Evolutionary conservation across 2,797 vertebrate genomes (phyloP), one percentile per base, ranked within the genome.

Genomic region (Eleutherodactylus coqui): DNA sequence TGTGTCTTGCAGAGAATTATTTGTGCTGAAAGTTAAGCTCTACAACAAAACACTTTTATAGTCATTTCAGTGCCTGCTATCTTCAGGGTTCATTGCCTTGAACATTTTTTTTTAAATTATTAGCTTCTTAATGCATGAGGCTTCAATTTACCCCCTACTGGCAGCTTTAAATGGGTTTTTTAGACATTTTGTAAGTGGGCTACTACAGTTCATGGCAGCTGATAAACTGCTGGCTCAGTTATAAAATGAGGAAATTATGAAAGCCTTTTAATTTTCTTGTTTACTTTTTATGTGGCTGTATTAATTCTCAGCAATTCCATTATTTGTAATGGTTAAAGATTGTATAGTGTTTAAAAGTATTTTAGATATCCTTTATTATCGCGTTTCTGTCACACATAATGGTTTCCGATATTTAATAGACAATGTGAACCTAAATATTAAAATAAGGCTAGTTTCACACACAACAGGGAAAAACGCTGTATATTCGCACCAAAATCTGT

Each of bases 21-120:
- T 88, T 69, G 72, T 88, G 89, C 87, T 51, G 85, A 73, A 88
- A 76, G 88, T 91, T 91, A 82, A 86, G 84, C 90, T 67, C 85
- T 90, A 24, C 49, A n/a, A 87, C 62, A 89, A 88, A 93, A 89
- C 51, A 85, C 78, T 90, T 92, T 89, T 89, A 86, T 89, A 89
- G 89, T 91, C 70, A 90, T 92, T 92, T 92, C 86, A 82, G 24
- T 90, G 86, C 88, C 89, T 89, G 88, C 88, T 93, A 93, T 92
- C 88, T 92, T 93, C 86, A 94, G 88, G 92, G 92, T 94, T 95
- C 92, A 92, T 90, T 92, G 92, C 89, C 88, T 86, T 91, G 88
- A 92, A 91, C 91, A 91, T 93, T 94, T 95, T 87, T 93, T 94
- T 95, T 79, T 16, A 93, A 92, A 93, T 94, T 92, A 94, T 92